phyloP scores from a whole-genome alignment of 2,797 vertebrate species.

The Diplodus sargus region DNA sequence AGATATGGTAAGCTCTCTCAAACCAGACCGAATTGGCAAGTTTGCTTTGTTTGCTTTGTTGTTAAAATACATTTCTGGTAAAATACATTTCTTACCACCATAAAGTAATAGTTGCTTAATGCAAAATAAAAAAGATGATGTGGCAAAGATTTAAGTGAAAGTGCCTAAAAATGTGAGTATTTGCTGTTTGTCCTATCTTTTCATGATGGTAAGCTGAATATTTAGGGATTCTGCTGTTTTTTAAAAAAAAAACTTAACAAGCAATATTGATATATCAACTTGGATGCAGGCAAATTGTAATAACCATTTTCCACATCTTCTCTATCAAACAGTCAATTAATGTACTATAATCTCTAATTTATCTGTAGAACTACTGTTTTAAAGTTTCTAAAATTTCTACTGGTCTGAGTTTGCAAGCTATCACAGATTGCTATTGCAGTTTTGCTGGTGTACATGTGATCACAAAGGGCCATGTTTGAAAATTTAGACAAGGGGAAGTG shows the following conservation, averaged over 20 bases:
- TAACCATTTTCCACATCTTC: background rate
- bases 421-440: background rate
- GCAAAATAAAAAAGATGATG: accelerated
- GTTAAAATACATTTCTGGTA: too few species aligned
- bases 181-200: background rate
- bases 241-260: background rate
- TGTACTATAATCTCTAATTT: background rate
- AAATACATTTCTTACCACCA: background rate
- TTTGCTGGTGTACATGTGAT: background rate
- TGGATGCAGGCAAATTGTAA: background rate
- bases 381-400: background rate
- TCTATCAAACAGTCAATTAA: too few species aligned
- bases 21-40: background rate
- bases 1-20: background rate
- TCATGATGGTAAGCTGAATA: background rate
- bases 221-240: background rate
- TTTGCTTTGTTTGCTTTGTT: too few species aligned
- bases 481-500: background rate
- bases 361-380: background rate
- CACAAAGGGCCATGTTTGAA: background rate
- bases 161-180: background rate
- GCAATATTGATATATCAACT: background rate
- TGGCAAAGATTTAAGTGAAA: background rate
- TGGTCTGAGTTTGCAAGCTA: background rate
- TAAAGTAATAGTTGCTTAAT: background rate